Base-by-base conservation (phyloP, 2,113 vertebrate species). In the Passer domesticus region DNA sequence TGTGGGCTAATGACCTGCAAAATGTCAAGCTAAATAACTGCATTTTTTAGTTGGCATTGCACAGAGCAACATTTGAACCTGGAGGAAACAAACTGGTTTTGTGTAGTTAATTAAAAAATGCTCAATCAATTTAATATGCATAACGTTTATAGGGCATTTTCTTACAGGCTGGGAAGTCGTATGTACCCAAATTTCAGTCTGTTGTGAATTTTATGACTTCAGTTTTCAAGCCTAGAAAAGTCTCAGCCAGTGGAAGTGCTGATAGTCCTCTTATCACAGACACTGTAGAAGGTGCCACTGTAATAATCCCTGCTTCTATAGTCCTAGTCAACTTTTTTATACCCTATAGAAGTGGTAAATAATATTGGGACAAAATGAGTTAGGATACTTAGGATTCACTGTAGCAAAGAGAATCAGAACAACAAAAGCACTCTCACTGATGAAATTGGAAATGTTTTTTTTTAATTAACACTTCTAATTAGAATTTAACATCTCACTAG, bases 381-480 rank as follows among this genome's bases (percentile, higher is more conserved):
- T 94, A 83, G 96, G 97, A 97, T 98, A 97, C 98, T 98, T 98
- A 98, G 97, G 96, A 98, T 97, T 98, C 98, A 98, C 97, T 97
- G 97, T 98, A 97, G 98, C 98, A 98, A 97, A 97, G 97, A 98
- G 98, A 97, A 96, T 97, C 96, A 50, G 96, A 97, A 98, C 97
- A 98, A 98, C 98, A 97, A 97, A 97, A 98, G 97, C 97, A 98
- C 97, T 97, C 97, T 98, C 97, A 92, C 96, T 98, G 98, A 98
- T 98, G 98, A 98, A 98, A 98, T 98, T 98, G 97, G 97, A 98
- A 97, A 97, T 97, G 97, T 97, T 97, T 98, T 98, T 98, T 98
- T 98, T 98, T 98, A 98, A 98, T 98, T 98, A 98, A 98, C 98
- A 98, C 97, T 98, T 98, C 97, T 98, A 98, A 98, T 98, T 98